Percentiles rank a stretch among this genome's conserved stretches.
These are phyloP conservation scores for Botia almorhae DNA, from an alignment of 2,797 vertebrate species.

Conservation along the genomic window DNA sequence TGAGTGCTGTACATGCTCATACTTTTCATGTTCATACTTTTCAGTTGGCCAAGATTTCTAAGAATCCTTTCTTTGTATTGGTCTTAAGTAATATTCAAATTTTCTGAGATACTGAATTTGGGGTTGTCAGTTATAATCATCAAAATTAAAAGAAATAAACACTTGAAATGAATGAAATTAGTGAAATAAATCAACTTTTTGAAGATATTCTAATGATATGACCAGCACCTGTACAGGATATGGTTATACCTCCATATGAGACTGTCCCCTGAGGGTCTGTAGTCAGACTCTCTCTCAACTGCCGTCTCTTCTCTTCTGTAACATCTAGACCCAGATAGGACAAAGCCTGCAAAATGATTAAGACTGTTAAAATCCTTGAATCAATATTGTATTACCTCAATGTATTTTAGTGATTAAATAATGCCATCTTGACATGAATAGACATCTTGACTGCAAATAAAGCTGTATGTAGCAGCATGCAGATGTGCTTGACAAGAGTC, in stretches of 20 bases:
- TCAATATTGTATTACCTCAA: not conserved
- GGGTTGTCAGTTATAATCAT: too few species aligned
- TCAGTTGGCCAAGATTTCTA: too few species aligned
- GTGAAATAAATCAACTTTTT: too few species aligned
- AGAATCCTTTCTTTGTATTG: too few species aligned
- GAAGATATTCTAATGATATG: too few species aligned
- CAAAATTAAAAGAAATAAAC: too few species aligned
- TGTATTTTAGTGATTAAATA: not conserved
- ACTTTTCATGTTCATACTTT: too few species aligned
- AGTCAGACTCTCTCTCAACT: constrained; percentile 80
- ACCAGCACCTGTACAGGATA: not conserved
- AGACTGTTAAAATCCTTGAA: not conserved
- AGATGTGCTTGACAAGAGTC: not conserved
- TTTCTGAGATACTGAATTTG: too few species aligned
- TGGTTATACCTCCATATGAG: constrained; percentile 84
- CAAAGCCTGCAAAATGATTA: constrained; percentile 76
- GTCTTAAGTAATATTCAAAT: too few species aligned
- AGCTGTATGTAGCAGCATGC: not conserved
- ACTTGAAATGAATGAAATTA: too few species aligned
- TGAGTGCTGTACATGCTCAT: too few species aligned
- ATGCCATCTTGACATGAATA: too few species aligned
- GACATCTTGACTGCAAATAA: not conserved
- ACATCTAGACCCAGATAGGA: constrained; percentile 85
- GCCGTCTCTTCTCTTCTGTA: constrained; percentile 83
- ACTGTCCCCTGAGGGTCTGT: constrained; percentile 88